Conservation (phyloP, 1,140 invertebrate species). For the Parasteatoda tepidariorum region DNA sequence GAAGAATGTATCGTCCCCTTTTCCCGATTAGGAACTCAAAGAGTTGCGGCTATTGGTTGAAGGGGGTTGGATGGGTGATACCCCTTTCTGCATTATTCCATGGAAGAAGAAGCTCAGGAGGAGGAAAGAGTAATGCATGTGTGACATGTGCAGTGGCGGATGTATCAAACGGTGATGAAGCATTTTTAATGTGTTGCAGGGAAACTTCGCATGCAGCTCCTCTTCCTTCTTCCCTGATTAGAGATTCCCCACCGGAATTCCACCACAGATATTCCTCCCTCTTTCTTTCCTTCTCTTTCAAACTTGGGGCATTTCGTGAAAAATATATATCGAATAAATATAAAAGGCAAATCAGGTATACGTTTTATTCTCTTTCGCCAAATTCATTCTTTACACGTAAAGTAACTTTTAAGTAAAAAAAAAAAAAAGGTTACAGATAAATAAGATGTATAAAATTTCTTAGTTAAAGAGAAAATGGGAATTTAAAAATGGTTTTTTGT, state of each 20-base stretch:
- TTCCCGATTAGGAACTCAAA: constrained; percentile 24
- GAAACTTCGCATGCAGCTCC: neutral
- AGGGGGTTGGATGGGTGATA: neutral
- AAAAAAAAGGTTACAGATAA: no score
- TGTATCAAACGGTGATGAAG: constrained; percentile 52
- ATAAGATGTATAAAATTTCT: no score
- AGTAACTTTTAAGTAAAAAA: no score
- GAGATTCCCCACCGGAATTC: constrained; percentile 12
- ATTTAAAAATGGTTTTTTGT: no score
- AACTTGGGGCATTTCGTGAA: neutral
- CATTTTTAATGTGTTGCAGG: constrained; percentile 53
- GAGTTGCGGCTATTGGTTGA: constrained; percentile 36
- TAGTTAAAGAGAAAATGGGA: no score
- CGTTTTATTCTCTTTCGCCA: no score
- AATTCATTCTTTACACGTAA: no score
- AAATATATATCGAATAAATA: no score
- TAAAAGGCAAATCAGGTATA: no score
- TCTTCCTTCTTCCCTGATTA: constrained; percentile 49
- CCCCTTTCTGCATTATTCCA: constrained; percentile 47
- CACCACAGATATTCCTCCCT: no score
- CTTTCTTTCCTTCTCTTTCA: neutral
- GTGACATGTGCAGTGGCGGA: constrained; percentile 12
- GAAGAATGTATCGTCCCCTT: neutral
- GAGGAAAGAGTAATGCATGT: constrained; percentile 8
- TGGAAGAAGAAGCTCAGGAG: constrained; percentile 10